phyloP scores from a whole-genome alignment of 2,113 vertebrate genomes.

The Cryptomyrus ogoouensis region DNA sequence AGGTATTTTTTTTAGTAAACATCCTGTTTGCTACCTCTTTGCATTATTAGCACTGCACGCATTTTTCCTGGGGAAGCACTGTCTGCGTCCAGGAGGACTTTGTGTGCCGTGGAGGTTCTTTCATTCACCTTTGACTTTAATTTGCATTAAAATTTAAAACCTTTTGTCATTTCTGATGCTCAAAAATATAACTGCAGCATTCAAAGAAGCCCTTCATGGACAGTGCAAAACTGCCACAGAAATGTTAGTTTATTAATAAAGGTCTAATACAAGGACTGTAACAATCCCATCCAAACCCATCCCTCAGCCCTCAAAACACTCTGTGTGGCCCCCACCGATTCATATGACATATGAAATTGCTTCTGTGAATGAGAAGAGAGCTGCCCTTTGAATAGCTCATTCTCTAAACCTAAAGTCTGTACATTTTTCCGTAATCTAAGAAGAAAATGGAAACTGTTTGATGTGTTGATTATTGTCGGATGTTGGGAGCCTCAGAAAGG shows the following conservation, averaged over 20 bases:
- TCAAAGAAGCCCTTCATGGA: neutral
- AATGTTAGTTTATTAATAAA: neutral
- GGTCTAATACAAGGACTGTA: neutral
- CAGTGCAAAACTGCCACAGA: neutral
- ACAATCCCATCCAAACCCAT: neutral
- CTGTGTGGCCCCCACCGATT: neutral
- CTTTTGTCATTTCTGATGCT: neutral
- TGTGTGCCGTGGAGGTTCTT: neutral
- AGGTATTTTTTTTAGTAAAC: slow-evolving; percentile 52
- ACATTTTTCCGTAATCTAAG: neutral
- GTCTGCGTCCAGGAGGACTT: neutral
- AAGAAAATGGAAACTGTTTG: neutral
- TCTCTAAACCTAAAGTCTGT: neutral
- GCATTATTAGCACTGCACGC: neutral
- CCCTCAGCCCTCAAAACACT: neutral
- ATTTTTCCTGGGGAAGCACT: neutral
- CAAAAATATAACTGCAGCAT: neutral
- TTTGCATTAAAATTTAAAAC: neutral
- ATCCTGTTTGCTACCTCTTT: neutral
- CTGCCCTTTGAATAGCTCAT: neutral
- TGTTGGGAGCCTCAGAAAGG: neutral
- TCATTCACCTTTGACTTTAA: neutral
- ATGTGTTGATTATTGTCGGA: neutral
- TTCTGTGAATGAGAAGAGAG: neutral
- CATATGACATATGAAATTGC: neutral